Evolutionary conservation across 2,888 invertebrate genomes (phyloP).

Genomic region (Philopedon plagiatum): DNA sequence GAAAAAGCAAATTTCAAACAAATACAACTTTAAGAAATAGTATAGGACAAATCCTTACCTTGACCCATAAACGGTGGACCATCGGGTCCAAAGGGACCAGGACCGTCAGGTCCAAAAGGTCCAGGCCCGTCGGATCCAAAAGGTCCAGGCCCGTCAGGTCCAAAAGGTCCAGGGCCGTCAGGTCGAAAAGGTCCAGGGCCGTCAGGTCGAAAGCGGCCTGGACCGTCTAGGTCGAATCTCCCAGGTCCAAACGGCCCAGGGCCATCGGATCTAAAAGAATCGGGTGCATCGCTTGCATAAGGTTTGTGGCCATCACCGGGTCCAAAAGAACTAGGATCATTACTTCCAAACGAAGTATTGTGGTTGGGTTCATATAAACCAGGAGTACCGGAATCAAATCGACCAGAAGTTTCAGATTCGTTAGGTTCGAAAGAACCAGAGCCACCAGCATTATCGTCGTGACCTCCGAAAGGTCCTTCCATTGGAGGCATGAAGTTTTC

Average conservation of each 20-base stretch:
- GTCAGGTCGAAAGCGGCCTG: too few relatives aligned
- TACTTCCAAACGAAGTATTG: too few relatives aligned
- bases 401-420: too few relatives aligned
- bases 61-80: constrained; percentile 27
- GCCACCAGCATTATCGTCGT: too few relatives aligned
- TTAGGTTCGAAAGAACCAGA: not conserved
- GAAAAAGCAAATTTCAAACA: too few relatives aligned
- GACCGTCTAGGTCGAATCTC: too few relatives aligned
- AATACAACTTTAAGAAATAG: not conserved
- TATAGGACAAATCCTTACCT: constrained; percentile 14
- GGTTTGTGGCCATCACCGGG: not conserved
- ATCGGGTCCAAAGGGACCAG: not conserved
- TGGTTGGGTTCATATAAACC: too few relatives aligned
- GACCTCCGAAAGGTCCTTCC: not conserved
- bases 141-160: not conserved
- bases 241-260: not conserved
- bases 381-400: too few relatives aligned
- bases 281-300: constrained; percentile 3
- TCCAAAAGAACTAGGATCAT: constrained; percentile 1
- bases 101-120: constrained; percentile 18
- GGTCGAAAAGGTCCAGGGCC: not conserved
- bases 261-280: constrained; percentile 12
- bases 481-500: not conserved
- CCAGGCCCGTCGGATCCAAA: constrained; percentile 11
- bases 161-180: constrained; percentile 4